phyloP scores from a whole-genome alignment of 1,140 invertebrate genomes.

The Zaprionus davidi region DNA sequence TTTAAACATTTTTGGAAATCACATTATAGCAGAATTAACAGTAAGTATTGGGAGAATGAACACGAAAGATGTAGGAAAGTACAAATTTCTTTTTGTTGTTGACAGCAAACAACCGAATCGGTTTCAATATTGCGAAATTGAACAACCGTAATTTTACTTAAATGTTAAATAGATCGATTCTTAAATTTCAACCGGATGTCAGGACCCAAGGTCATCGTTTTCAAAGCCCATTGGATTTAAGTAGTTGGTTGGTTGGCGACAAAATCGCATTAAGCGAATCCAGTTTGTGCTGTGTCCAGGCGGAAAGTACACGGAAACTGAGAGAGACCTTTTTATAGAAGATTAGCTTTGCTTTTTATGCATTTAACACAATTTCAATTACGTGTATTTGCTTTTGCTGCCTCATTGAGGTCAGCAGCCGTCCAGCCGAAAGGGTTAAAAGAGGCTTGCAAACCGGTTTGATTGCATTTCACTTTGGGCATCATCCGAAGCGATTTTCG shows the following conservation, averaged over 20 bases:
- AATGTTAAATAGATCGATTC: neutral
- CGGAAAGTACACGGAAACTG: neutral
- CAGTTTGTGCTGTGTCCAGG: neutral
- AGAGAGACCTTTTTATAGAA: conserved; percentile 27
- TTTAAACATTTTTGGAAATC: neutral
- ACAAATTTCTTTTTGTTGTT: conserved; percentile 6
- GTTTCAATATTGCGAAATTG: neutral
- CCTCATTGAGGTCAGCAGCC: conserved; percentile 41
- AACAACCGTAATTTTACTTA: neutral
- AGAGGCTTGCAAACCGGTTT: conserved; percentile 45
- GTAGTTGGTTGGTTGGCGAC: neutral
- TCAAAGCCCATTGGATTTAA: conserved; percentile 16
- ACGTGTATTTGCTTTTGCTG: conserved; percentile 52
- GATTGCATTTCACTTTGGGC: conserved; percentile 69
- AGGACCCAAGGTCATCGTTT: neutral
- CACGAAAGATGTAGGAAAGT: neutral
- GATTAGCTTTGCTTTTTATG: conserved; percentile 58
- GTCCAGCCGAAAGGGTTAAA: conserved; percentile 50
- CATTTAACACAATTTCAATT: conserved; percentile 61
- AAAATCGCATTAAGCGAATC: conserved; percentile 7
- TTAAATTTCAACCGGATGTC: neutral
- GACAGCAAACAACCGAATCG: neutral
- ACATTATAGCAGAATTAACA: neutral
- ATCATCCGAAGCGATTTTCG: conserved; percentile 24
- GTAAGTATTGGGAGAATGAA: neutral